Percentiles rank a stretch among this genome's conserved stretches.
phyloP scores from a whole-genome alignment of 2,113 vertebrate species.

The Cryptotis parvus region DNA sequence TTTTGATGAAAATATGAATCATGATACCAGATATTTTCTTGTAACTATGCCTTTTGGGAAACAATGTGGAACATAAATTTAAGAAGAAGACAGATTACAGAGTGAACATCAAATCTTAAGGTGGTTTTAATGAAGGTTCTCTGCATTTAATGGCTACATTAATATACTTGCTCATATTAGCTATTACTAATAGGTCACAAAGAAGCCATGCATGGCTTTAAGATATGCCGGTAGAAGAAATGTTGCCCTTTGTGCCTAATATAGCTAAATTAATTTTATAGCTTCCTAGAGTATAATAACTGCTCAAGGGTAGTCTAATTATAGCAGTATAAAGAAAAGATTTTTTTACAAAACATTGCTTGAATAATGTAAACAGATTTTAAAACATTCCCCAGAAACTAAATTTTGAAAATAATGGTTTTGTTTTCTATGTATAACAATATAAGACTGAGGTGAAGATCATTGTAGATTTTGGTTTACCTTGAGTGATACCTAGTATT shows the following conservation, averaged over 20 bases:
- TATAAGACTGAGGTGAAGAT: constrained; percentile 33
- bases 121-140: constrained; percentile 53
- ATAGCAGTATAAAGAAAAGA: constrained; percentile 36
- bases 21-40: constrained; percentile 32
- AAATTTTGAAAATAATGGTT: constrained; percentile 32
- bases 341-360: neutral
- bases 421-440: neutral
- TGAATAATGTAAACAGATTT: constrained; percentile 40
- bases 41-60: constrained; percentile 8
- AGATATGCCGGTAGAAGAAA: neutral
- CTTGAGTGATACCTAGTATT: neutral
- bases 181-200: neutral
- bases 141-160: constrained; percentile 39
- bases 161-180: constrained; percentile 56
- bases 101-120: constrained; percentile 25
- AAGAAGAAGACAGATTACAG: constrained; percentile 27
- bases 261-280: constrained; percentile 69
- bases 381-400: constrained; percentile 6
- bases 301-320: constrained; percentile 21
- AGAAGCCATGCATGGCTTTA: constrained; percentile 10
- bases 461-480: neutral
- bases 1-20: constrained; percentile 52
- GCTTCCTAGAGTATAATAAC: constrained; percentile 45
- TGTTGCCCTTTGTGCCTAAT: constrained; percentile 55
- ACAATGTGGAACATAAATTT: constrained; percentile 39